phyloP scores from a whole-genome alignment of 1,140 invertebrate genomes.

The Mycetomoellerius zeteki region DNA sequence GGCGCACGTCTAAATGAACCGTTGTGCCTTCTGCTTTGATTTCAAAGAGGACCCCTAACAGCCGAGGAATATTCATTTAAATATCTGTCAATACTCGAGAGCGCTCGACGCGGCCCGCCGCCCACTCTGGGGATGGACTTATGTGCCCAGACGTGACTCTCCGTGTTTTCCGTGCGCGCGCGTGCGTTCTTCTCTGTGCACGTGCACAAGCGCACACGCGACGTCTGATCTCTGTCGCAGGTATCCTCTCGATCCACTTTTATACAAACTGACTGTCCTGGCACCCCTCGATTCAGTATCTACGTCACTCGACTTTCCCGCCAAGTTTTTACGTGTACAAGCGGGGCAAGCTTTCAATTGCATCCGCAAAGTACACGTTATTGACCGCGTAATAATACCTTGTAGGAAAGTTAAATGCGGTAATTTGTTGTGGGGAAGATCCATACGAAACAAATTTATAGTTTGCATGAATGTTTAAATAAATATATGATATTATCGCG shows the following conservation, averaged over 20 bases:
- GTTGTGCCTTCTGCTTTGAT: conserved; percentile 81
- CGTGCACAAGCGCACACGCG: conserved; percentile 60
- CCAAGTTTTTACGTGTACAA: conserved; percentile 37
- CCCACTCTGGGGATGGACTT: conserved; percentile 80
- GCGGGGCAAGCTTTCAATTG: conserved; percentile 20
- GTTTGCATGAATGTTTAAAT: conserved; percentile 3
- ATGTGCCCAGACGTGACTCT: conserved; percentile 74
- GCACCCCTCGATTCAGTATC: conserved; percentile 33
- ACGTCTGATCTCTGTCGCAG: conserved; percentile 74
- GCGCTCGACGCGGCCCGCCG: conserved; percentile 74
- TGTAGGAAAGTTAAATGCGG: background rate
- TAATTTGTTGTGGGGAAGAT: background rate
- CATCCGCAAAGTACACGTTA: conserved; percentile 28
- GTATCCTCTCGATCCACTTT: conserved; percentile 68
- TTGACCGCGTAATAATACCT: conserved; percentile 23
- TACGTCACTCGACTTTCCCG: conserved; percentile 23
- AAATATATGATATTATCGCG: background rate
- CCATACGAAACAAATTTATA: conserved; percentile 4
- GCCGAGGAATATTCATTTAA: conserved; percentile 85
- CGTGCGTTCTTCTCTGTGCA: conserved; percentile 52
- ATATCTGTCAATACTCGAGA: conserved; percentile 85
- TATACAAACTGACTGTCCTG: conserved; percentile 59
- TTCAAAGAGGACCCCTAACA: conserved; percentile 83
- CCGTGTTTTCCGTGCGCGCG: conserved; percentile 36
- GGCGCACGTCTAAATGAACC: conserved; percentile 81